Conservation (phyloP, 2,797 vertebrate species). For the Pantherophis vulpinus region DNA sequence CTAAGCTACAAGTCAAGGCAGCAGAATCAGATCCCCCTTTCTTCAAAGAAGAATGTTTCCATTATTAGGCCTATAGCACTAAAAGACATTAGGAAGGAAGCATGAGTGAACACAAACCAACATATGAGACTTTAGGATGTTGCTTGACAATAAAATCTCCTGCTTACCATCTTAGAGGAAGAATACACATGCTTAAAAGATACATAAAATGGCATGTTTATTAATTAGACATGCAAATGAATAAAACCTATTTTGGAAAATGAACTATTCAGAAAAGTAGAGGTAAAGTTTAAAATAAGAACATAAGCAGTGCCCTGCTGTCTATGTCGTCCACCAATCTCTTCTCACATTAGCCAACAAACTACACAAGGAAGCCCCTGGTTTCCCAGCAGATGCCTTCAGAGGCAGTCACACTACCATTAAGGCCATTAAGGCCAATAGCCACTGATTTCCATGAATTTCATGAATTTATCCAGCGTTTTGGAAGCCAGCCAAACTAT, state of each 20-base stretch:
- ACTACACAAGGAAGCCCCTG: not conserved
- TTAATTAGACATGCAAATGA: not conserved
- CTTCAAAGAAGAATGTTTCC: not conserved
- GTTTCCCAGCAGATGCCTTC: not conserved
- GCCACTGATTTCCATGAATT: not conserved
- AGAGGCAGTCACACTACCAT: not conserved
- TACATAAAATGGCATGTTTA: not conserved
- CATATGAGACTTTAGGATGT: not conserved
- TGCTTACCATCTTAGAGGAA: not conserved
- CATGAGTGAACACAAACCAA: not conserved
- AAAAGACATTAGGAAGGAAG: not conserved
- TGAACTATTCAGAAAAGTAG: not conserved
- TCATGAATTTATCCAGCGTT: not conserved
- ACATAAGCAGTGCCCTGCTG: not conserved
- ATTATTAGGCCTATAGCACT: not conserved
- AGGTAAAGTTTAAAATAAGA: not conserved
- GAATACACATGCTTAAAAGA: not conserved
- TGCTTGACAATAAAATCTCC: not conserved
- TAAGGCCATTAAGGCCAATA: not conserved
- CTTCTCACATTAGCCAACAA: not conserved
- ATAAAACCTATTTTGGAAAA: not conserved
- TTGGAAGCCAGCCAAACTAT: not conserved
- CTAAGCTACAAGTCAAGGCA: not conserved
- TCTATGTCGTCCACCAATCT: not conserved
- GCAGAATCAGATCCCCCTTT: not conserved